These are phyloP conservation scores for Heliornis fulica DNA, from an alignment of 2,113 vertebrate species.

Conservation along the genomic window DNA sequence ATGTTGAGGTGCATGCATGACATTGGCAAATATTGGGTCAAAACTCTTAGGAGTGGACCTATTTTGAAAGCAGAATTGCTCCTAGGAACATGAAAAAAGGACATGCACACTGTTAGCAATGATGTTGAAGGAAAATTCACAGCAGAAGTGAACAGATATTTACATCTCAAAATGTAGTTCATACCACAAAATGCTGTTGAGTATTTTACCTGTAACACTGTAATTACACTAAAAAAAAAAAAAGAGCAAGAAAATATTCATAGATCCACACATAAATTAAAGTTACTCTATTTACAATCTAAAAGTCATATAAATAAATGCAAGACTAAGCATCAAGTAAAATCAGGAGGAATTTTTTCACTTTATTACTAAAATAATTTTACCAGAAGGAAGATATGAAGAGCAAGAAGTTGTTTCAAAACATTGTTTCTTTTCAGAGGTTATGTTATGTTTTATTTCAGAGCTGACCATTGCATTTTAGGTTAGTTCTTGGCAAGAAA, in stretches of 20 bases:
- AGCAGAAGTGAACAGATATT: neutral
- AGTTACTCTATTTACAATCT: neutral
- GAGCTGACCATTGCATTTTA: neutral
- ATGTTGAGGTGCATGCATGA: neutral
- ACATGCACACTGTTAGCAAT: neutral
- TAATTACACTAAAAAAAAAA: neutral
- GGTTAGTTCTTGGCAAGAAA: neutral
- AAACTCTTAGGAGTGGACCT: neutral
- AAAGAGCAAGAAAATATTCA: neutral
- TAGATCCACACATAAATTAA: neutral
- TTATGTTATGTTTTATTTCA: neutral
- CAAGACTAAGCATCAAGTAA: neutral
- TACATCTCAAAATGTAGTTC: neutral
- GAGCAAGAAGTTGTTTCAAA: too few relatives aligned
- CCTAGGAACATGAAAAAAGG: neutral
- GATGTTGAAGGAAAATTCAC: neutral
- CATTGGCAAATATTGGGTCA: neutral
- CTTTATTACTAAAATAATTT: neutral
- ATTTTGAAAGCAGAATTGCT: neutral
- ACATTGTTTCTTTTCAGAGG: neutral
- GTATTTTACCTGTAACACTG: neutral
- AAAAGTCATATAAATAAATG: neutral
- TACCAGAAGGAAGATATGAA: neutral
- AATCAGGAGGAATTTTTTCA: neutral
- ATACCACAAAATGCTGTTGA: neutral